phyloP scores from a whole-genome alignment of 2,113 vertebrate species.

The Falcunculus frontatus region DNA sequence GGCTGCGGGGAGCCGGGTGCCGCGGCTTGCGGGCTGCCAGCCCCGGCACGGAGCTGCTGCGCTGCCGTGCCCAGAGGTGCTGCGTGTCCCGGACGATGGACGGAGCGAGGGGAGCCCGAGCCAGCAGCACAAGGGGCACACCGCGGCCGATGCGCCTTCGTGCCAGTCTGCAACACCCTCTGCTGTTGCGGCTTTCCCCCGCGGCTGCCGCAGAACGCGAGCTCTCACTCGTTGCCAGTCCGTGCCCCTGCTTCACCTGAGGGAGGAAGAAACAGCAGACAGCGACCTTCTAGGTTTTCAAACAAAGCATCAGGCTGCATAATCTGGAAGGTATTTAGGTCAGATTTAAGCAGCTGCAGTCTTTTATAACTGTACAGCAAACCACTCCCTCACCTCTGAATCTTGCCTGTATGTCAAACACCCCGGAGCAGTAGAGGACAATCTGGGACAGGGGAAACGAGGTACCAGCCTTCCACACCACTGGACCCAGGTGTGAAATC shows the following conservation, averaged over 20 bases:
- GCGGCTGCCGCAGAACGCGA: fast-evolving
- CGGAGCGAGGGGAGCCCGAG: not conserved
- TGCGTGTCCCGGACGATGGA: not conserved
- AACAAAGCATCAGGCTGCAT: not conserved
- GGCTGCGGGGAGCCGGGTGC: not conserved
- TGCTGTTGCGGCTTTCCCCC: not conserved
- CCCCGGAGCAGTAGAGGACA: not conserved
- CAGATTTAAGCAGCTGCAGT: not conserved
- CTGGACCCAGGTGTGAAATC: not conserved
- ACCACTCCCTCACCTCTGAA: not conserved
- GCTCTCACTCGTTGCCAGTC: not conserved
- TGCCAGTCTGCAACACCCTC: not conserved
- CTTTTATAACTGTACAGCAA: not conserved
- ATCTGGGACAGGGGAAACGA: fast-evolving
- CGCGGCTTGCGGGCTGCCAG: not conserved
- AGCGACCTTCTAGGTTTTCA: not conserved
- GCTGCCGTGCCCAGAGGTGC: fast-evolving
- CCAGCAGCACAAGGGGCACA: fast-evolving
- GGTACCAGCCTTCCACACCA: not conserved
- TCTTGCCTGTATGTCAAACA: not conserved
- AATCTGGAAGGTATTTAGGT: constrained; percentile 8
- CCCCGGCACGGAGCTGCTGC: not conserved
- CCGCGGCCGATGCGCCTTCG: fast-evolving
- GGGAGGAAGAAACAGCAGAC: not conserved
- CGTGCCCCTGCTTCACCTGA: not conserved